Evolutionary conservation across 2,797 vertebrate genomes (phyloP), one percentile per base, ranked within the genome.

Genomic region (Pygocentrus nattereri): DNA sequence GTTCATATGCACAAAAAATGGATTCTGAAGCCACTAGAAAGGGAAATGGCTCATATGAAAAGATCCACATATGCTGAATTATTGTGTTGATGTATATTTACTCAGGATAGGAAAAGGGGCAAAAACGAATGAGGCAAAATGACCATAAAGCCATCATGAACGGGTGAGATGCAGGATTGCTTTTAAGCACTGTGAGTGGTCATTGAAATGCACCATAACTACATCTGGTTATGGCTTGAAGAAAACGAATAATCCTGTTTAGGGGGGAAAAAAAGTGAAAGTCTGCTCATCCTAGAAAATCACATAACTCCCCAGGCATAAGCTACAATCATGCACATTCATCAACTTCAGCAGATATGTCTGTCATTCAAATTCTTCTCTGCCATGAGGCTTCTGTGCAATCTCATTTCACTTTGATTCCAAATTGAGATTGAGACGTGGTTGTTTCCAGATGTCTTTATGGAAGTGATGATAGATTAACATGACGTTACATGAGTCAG

Each of bases 401-500:
- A 41, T 56, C 67, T 11, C 49, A 72, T 31, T 70, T 76, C 23
- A 56, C 59, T 73, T 49, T 47, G 50, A 78, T 41, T 70, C 19
- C 27, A 30, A 58, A 74, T 59, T 44, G 72, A 75, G 69, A 62
- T 27, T 12, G 12, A 31, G 64, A 2, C 52, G 54, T 21, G 21
- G 16, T 21, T 73, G 50, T 77, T 72, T 67, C n/a, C n/a, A 11
- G 54, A 30, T 10, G 3, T 47, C 68, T 11, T 74, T 56, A 58
- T 27, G 19, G 47, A 64, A 65, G 23, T 23, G 38, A 78, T 72
- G 47, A 52, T n/a, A 59, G 59, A 64, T 67, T 58, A 76, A 62
- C 47, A 38, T 19, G 52, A 81, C 59, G 72, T 41, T 54, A 34
- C 23, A 5, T 74, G 71, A 74, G 79, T 74, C 52, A 56, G 49